Conservation (phyloP, 2,113 vertebrate genomes). For the Colaptes auratus region DNA sequence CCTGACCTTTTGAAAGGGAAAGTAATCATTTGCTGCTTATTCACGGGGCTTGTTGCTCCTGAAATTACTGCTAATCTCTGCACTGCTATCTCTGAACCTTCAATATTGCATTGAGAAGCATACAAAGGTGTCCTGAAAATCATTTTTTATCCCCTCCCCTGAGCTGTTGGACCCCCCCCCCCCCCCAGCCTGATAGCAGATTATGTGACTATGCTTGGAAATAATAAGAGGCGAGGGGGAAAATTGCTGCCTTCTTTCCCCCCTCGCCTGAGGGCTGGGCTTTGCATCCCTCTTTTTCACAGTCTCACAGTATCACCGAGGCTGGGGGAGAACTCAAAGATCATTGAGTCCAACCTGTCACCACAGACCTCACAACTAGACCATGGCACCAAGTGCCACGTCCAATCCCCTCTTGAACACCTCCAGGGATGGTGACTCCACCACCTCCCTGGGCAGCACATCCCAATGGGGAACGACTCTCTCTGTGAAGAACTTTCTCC, state of each 20-base stretch:
- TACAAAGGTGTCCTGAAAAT: conserved; percentile 1
- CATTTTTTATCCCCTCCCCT: not conserved
- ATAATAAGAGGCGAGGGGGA: not conserved
- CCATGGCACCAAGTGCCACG: too few relatives aligned
- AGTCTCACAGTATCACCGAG: too few relatives aligned
- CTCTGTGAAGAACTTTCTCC: too few relatives aligned
- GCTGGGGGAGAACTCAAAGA: too few relatives aligned
- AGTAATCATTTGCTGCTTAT: conserved; percentile 49
- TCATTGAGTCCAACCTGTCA: too few relatives aligned
- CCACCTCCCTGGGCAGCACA: too few relatives aligned
- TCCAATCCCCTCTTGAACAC: too few relatives aligned
- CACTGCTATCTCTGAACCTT: not conserved
- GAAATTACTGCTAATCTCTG: not conserved
- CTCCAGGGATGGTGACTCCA: too few relatives aligned
- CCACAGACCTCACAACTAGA: too few relatives aligned
- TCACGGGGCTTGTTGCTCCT: not conserved
- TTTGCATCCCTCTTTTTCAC: not conserved
- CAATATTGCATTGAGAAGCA: not conserved
- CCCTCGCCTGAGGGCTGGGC: not conserved
- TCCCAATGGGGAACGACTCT: too few relatives aligned
- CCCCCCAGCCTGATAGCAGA: not conserved
- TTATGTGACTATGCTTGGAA: not conserved
- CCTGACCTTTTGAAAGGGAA: conserved; percentile 60
- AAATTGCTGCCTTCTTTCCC: not conserved
- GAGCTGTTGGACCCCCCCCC: not conserved